phyloP scores from a whole-genome alignment of 2,888 invertebrate species.

The Hoplodrina blanda region DNA sequence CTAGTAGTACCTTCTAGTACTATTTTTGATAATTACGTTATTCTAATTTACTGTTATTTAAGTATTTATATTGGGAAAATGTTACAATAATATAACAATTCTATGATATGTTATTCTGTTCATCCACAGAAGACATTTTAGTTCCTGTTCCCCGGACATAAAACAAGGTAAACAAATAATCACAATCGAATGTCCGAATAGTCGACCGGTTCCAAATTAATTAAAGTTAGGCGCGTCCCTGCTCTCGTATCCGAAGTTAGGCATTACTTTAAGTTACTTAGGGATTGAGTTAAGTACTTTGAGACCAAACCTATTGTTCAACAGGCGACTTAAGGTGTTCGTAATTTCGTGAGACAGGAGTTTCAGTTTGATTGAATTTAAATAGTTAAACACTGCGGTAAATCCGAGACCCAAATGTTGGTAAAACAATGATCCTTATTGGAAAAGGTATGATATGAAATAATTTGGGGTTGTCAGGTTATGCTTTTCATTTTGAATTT shows the following conservation, averaged over 20 bases:
- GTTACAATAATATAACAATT: no score
- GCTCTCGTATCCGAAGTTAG: conserved; percentile 72
- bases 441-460: conserved; percentile 4
- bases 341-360: conserved; percentile 68
- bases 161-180: conserved; percentile 44
- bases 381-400: conserved; percentile 63
- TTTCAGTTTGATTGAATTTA: conserved; percentile 73
- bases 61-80: background rate
- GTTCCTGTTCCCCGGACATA: background rate
- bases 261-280: conserved; percentile 76
- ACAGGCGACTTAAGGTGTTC: conserved; percentile 74
- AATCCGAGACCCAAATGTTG: conserved; percentile 37
- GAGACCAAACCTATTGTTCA: conserved; percentile 76
- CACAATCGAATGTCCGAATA: conserved; percentile 58
- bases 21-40: no score
- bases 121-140: background rate
- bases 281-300: conserved; percentile 75
- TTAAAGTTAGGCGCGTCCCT: conserved; percentile 74
- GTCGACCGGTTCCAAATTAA: conserved; percentile 72
- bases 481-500: no score
- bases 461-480: background rate
- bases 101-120: background rate
- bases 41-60: no score
- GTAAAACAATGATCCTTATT: conserved; percentile 28
- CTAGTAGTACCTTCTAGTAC: background rate